These are phyloP conservation scores for Lampris incognitus DNA, from an alignment of 2,113 vertebrate species.

Conservation along the genomic window DNA sequence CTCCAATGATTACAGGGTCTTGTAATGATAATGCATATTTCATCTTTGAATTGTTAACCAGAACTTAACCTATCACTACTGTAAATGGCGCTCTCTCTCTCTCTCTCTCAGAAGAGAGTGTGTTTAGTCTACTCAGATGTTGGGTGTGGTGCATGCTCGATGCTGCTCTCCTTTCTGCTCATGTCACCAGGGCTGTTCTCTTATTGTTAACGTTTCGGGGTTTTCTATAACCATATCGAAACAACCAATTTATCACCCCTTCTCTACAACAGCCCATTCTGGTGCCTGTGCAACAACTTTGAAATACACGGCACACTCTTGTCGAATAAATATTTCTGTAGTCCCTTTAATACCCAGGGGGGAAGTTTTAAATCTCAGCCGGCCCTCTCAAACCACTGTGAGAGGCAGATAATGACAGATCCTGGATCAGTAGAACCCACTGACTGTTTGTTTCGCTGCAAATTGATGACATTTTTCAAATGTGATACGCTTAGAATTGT, in stretches of 20 bases:
- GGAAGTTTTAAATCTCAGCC: conserved; percentile 22
- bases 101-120: not conserved
- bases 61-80: not conserved
- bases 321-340: conserved; percentile 5
- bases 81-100: not conserved
- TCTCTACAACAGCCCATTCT: conserved; percentile 10
- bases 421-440: no score
- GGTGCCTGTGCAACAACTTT: conserved; percentile 11
- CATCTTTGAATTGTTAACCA: no score
- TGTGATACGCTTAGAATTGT: no score
- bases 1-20: no score
- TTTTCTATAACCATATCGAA: conserved; percentile 58
- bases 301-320: conserved; percentile 32
- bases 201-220: conserved; percentile 6
- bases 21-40: no score
- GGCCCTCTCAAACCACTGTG: no score
- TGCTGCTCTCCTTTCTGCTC: not conserved
- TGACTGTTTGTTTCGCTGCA: no score
- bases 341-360: conserved; percentile 55
- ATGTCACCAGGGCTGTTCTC: conserved; percentile 25
- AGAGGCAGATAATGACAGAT: no score
- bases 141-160: conserved; percentile 60
- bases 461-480: no score
- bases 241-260: not conserved
- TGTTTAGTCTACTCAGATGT: conserved; percentile 30